Evolutionary conservation across 1,140 invertebrate genomes (phyloP), one percentile per base, ranked within the genome.

Genomic region (Drosophila persimilis): DNA sequence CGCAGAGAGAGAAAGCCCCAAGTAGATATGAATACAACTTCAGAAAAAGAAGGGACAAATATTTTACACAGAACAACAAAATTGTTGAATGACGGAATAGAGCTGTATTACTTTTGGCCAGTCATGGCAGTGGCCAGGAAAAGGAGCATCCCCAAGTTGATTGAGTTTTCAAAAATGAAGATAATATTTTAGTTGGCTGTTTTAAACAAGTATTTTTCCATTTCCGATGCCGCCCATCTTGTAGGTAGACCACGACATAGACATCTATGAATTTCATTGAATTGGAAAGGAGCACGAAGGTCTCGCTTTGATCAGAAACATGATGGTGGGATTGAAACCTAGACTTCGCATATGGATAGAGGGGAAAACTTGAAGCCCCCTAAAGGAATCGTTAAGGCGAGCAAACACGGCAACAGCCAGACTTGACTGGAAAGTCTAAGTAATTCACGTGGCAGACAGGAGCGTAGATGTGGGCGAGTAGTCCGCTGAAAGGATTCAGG

Each of bases 401-500:
- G 56, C 61, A 66, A 78, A 78, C 63, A 80, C 55, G 44, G 26
- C 46, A 31, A 20, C 20, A 20, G 20, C 20, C 65, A 46, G 50
- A 52, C 26, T 31, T 60, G 60, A 56, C 56, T 67, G 57, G 31
- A 45, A 79, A 79, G 64, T 81, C 65, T 55, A 80, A 80, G 60
- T 77, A 72, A 80, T 77, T 76, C 61, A 66, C 76, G 77, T 76
- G 80, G 72, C 29, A 39, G 35, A 39, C 57, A 48, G 50, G 52
- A 56, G 60, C 57, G 35, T 35, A 59, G 67, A 39, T 57, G 48
- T 48, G 48, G 24, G 31, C 39, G 51, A 81, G 67, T 55, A 62
- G 77, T 71, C 78, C 54, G 63, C 56, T 70, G 66, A 77, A 77
- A 77, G 78, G 78, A 80, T 77, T 80, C 73, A 50, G 35, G 29